Percentiles rank a stretch among this genome's conserved stretches.
These are phyloP conservation scores for Matsumyia berberina DNA, from an alignment of 2,888 invertebrate species.

Conservation along the genomic window DNA sequence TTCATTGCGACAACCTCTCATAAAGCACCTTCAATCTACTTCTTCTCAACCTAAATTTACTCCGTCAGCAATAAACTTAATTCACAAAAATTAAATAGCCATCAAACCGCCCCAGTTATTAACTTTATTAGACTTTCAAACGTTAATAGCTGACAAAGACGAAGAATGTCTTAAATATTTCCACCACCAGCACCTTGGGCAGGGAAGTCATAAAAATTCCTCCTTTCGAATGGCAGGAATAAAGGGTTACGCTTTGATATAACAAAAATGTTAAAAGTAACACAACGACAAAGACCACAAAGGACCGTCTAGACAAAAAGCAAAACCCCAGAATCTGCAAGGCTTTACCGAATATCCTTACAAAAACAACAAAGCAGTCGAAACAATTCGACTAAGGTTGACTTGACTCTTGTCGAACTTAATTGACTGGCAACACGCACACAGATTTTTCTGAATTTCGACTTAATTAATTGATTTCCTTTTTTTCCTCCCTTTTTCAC, in stretches of 20 bases:
- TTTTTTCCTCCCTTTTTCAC: neutral
- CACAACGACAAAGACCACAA: neutral
- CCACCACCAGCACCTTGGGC: neutral
- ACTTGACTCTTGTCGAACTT: constrained; percentile 40
- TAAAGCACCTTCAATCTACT: too few relatives aligned
- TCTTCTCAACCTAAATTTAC: too few relatives aligned
- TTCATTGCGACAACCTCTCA: too few relatives aligned
- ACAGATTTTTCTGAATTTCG: constrained; percentile 50
- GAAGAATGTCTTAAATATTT: neutral
- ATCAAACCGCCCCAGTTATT: constrained; percentile 8
- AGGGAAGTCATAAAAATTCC: constrained; percentile 25
- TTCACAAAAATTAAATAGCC: neutral
- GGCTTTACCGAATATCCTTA: constrained; percentile 1
- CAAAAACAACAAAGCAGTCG: neutral
- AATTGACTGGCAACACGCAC: constrained; percentile 69
- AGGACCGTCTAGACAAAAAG: constrained; percentile 31
- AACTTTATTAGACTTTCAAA: constrained; percentile 32
- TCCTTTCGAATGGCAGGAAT: neutral
- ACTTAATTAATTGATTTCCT: constrained; percentile 64
- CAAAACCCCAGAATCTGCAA: neutral
- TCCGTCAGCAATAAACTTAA: too few relatives aligned
- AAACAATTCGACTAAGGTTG: constrained; percentile 28
- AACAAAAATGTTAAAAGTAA: constrained; percentile 19
- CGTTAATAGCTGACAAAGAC: constrained; percentile 10
- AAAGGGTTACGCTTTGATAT: constrained; percentile 24